phyloP scores from a whole-genome alignment of 2,113 vertebrate genomes.

The Antigone vipio region DNA sequence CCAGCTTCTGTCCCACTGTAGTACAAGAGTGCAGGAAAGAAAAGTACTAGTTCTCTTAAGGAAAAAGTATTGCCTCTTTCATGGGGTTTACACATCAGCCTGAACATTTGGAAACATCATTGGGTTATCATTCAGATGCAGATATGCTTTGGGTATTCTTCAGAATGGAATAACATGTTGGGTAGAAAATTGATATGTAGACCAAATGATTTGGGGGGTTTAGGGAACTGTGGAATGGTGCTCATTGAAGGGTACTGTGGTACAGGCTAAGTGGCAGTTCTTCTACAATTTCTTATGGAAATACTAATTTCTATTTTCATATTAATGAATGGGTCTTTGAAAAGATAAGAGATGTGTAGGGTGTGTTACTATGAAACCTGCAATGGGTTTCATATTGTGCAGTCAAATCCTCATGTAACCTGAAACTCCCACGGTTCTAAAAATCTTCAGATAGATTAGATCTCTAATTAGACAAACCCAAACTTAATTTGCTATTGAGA shows the following conservation, averaged over 20 bases:
- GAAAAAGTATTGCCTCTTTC: neutral
- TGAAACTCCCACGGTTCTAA: neutral
- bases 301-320: neutral
- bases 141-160: neutral
- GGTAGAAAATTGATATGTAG: neutral
- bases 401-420: neutral
- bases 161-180: neutral
- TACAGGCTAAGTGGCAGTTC: neutral
- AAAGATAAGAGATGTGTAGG: neutral
- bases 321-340: neutral
- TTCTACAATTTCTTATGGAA: neutral
- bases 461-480: neutral
- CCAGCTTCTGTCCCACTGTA: neutral
- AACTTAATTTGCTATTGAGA: neutral
- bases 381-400: neutral
- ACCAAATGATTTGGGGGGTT: neutral
- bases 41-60: neutral
- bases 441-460: neutral
- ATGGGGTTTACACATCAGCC: accelerated
- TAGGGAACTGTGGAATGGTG: neutral
- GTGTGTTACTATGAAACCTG: neutral
- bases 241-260: neutral
- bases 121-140: neutral
- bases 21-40: neutral
- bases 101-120: neutral